Percentiles rank a stretch among this genome's conserved stretches.
These are phyloP conservation scores for Tetramorium parvispinum DNA, from an alignment of 1,140 invertebrate species.

Conservation along the genomic window DNA sequence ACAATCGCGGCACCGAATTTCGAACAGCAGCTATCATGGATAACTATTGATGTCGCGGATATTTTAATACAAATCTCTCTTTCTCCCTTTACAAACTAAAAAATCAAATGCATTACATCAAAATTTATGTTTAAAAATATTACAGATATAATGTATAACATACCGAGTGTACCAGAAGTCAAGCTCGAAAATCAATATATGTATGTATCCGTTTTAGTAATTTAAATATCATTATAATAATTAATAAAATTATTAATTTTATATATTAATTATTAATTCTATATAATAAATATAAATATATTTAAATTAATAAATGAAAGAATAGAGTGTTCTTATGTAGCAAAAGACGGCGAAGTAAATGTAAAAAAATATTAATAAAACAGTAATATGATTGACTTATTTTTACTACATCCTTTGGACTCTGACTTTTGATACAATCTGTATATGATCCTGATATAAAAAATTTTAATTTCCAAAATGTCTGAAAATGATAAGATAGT, in stretches of 20 bases:
- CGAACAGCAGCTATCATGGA: conserved; percentile 11
- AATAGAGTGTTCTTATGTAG: neutral
- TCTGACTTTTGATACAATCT: neutral
- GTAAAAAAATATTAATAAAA: neutral
- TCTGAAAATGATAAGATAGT: neutral
- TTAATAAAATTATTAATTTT: too few relatives aligned
- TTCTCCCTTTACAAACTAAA: neutral
- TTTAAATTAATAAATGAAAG: neutral
- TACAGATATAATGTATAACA: neutral
- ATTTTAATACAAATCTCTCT: neutral
- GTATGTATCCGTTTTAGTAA: too few relatives aligned
- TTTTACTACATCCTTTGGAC: neutral
- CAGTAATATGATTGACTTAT: neutral
- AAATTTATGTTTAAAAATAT: neutral
- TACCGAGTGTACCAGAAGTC: neutral
- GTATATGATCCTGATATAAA: neutral
- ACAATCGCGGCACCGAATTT: conserved; percentile 24
- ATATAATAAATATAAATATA: too few relatives aligned
- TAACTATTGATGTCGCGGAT: neutral
- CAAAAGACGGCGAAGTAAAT: neutral
- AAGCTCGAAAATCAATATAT: too few relatives aligned
- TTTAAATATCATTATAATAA: too few relatives aligned
- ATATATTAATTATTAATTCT: too few relatives aligned
- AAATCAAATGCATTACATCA: neutral
- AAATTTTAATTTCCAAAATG: neutral